Evolutionary conservation across 2,797 vertebrate genomes (phyloP).

Genomic region (Muscicapa striata): DNA sequence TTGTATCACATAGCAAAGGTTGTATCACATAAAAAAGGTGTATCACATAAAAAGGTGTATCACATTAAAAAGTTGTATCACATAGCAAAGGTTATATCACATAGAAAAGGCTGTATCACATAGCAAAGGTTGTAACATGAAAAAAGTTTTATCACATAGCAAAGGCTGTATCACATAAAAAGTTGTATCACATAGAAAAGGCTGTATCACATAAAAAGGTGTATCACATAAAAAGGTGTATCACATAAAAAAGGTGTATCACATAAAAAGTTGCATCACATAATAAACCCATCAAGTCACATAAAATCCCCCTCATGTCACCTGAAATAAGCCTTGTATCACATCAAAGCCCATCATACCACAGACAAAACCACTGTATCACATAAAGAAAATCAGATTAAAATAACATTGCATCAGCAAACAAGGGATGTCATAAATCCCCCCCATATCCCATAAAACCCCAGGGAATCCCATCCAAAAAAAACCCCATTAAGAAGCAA

Average conservation of each 20-base stretch:
- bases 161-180: background rate
- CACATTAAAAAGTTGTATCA: background rate
- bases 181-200: background rate
- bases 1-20: too few relatives aligned
- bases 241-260: background rate
- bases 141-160: background rate
- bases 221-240: too few relatives aligned
- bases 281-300: background rate
- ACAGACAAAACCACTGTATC: accelerated
- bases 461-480: accelerated
- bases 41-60: background rate
- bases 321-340: background rate
- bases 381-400: background rate
- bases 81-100: background rate
- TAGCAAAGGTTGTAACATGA: too few relatives aligned
- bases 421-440: background rate
- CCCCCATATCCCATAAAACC: background rate
- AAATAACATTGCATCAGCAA: background rate
- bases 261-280: background rate
- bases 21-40: background rate
- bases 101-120: too few relatives aligned
- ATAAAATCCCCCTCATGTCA: background rate
- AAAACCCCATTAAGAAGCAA: background rate
- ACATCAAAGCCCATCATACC: background rate
- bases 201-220: background rate